Evolutionary conservation across 2,888 invertebrate genomes (phyloP).

Genomic region (Bombyx huttoni): DNA sequence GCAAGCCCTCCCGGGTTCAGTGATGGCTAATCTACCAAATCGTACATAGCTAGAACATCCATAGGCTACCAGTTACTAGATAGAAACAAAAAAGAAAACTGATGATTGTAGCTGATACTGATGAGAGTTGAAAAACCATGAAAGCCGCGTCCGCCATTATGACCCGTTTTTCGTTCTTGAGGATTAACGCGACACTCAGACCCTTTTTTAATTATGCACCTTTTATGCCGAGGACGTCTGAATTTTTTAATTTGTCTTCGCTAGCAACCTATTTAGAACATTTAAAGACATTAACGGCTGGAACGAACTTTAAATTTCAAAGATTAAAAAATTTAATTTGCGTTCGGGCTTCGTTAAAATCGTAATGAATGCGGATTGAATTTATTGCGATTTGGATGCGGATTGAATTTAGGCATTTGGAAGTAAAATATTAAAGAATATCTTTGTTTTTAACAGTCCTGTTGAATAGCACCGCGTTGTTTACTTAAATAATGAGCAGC

Average conservation of each 20-base stretch:
- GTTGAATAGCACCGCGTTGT: too few relatives aligned
- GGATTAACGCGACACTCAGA: conserved; percentile 39
- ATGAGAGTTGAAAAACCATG: conserved; percentile 22
- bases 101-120: conserved; percentile 21
- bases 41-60: too few relatives aligned
- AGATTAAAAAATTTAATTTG: neutral
- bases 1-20: too few relatives aligned
- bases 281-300: neutral
- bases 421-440: too few relatives aligned
- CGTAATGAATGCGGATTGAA: neutral
- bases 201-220: conserved; percentile 50
- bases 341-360: neutral
- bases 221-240: conserved; percentile 20
- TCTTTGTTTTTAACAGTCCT: too few relatives aligned
- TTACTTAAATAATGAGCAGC: too few relatives aligned
- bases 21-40: too few relatives aligned
- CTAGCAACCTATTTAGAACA: conserved; percentile 1
- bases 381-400: neutral
- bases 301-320: neutral
- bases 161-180: conserved; percentile 32
- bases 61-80: too few relatives aligned
- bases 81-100: neutral
- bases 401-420: too few relatives aligned
- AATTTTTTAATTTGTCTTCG: conserved; percentile 25
- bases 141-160: conserved; percentile 22